Conservation (phyloP, 1,140 invertebrate genomes). For the Pollicipes pollicipes region DNA sequence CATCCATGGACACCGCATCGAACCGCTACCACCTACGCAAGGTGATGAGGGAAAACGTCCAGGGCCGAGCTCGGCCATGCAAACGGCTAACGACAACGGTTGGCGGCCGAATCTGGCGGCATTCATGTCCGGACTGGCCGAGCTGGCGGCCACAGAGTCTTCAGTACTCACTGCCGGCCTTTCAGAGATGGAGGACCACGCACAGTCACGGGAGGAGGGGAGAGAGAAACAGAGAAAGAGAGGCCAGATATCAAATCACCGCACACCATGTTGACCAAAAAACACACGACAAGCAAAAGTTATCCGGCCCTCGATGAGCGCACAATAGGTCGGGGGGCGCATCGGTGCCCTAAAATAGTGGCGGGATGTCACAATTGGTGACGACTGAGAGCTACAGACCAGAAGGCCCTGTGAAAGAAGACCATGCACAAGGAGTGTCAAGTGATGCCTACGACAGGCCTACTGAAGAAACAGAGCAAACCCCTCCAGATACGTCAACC, state of each 20-base stretch:
- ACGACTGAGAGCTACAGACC: background rate
- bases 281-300: background rate
- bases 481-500: background rate
- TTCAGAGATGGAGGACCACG: background rate
- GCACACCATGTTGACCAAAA: background rate
- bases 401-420: background rate
- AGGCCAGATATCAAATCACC: background rate
- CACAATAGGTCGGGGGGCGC: background rate
- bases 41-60: background rate
- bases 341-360: background rate
- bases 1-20: background rate
- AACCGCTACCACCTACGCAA: background rate
- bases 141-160: background rate
- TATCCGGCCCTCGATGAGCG: background rate
- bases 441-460: background rate
- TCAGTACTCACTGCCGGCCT: background rate
- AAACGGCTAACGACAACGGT: background rate
- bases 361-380: background rate
- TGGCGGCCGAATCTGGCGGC: too few relatives aligned
- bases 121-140: background rate
- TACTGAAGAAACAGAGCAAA: background rate
- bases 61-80: background rate
- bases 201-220: background rate
- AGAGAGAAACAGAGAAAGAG: background rate
- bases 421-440: background rate